Base-by-base conservation (phyloP, 1,140 invertebrate species). In the Drosophila albomicans region DNA sequence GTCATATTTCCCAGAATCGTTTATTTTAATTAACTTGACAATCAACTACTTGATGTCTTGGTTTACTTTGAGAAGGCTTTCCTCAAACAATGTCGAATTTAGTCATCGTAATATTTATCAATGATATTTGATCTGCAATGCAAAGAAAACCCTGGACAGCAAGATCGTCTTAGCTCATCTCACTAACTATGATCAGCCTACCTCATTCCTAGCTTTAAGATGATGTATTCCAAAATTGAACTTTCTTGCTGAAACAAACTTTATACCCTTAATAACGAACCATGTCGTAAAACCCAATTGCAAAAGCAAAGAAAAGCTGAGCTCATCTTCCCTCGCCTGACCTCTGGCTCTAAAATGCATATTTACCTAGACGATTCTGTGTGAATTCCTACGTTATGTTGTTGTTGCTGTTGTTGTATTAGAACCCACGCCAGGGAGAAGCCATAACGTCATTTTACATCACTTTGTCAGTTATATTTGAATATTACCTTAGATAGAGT, bases 241-340 rank as follows among this genome's bases (percentile, higher is more conserved):
- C 38, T 59, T 52, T 63, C 13, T 51, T 41, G 5, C 30, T 46
- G 20, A 2, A 15, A 56, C 38, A 49, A 41, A 57, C 4, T 58
- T 15, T 51, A 51, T 51, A 57, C 11, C 52, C 3, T 54, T 61
- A 78, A 75, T 28, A 38, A 68, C 57, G 67, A 59, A 66, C 62
- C 75, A 73, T 43, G 49, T 57, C 16, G 63, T 66, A 30, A 65
- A 66, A 58, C 5, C 48, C 41, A 56, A 67, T 56, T 61, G 56
- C 16, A 58, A 76, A 57, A 45, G 43, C 62, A 73, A 69, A 48
- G 68, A 74, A 80, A 49, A 38, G 52, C 45, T 85, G 81, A 85
- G 78, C 70, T 85, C 81, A 85, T 86, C 68, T 30, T 41, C 5
- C 5, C 30, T 64, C 30, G 62, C 8, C 20, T 65, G 69, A 72